Percentiles rank a stretch among this genome's conserved stretches.
These are phyloP conservation scores for Polypterus senegalus DNA, from an alignment of 2,113 vertebrate species.

Conservation along the genomic window DNA sequence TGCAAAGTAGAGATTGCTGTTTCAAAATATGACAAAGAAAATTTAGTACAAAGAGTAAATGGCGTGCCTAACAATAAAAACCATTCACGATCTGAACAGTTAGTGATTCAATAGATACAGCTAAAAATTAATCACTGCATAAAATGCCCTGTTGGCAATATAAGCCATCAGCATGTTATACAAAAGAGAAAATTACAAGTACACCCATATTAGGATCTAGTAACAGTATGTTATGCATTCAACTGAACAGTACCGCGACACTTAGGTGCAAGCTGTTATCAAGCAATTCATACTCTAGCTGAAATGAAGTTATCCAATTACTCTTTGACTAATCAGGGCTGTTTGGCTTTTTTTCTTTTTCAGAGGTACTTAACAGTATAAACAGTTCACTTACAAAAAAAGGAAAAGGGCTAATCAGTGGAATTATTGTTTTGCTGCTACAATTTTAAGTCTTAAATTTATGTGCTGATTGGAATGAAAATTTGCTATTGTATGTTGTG, in stretches of 20 bases:
- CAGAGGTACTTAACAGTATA: conserved; percentile 99
- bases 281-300: conserved; percentile 88
- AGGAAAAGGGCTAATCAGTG: conserved; percentile 99
- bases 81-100: neutral
- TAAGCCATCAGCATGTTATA: neutral
- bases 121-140: neutral
- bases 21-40: no score
- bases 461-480: conserved; percentile 97
- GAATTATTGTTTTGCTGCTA: conserved; percentile 99
- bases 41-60: no score
- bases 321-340: conserved; percentile 98
- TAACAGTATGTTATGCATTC: conserved; percentile 71
- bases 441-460: conserved; percentile 98
- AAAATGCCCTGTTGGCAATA: neutral
- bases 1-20: no score
- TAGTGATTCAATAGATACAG: neutral
- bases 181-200: neutral
- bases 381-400: conserved; percentile 99
- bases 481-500: conserved; percentile 61
- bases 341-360: conserved; percentile 98
- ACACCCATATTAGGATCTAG: conserved; percentile 39
- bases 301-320: conserved; percentile 99
- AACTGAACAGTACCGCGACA: conserved; percentile 78
- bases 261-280: conserved; percentile 92
- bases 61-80: no score